These are phyloP conservation scores for Horisme vitalbata DNA, from an alignment of 2,888 invertebrate species.

Conservation along the genomic window DNA sequence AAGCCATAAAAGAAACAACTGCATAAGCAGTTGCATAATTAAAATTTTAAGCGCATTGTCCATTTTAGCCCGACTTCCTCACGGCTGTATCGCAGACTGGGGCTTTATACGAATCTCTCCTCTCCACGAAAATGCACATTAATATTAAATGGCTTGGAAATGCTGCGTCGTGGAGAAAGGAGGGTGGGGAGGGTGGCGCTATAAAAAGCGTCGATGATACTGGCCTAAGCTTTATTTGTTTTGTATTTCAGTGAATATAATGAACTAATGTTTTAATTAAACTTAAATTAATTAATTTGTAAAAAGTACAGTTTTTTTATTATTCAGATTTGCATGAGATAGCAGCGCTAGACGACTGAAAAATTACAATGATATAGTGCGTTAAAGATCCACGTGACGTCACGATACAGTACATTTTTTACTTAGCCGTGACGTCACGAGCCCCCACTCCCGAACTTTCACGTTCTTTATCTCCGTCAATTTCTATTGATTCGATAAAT, in stretches of 20 bases:
- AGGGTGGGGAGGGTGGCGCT: slow-evolving; percentile 56
- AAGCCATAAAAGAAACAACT: slow-evolving; percentile 46
- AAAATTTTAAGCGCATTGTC: slow-evolving; percentile 74
- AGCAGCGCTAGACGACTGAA: too few relatives aligned
- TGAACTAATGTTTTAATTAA: slow-evolving; percentile 9
- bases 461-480: too few relatives aligned
- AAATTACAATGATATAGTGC: too few relatives aligned
- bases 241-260: slow-evolving; percentile 32
- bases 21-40: slow-evolving; percentile 58
- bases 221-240: slow-evolving; percentile 57
- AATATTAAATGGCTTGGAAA: slow-evolving; percentile 84
- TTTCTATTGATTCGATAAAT: too few relatives aligned
- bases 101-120: slow-evolving; percentile 80
- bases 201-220: slow-evolving; percentile 78
- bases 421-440: too few relatives aligned
- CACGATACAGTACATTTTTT: too few relatives aligned
- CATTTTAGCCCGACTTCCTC: slow-evolving; percentile 63
- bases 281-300: neutral
- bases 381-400: too few relatives aligned
- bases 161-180: slow-evolving; percentile 71
- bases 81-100: slow-evolving; percentile 72
- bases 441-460: too few relatives aligned
- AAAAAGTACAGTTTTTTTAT: too few relatives aligned
- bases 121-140: slow-evolving; percentile 83
- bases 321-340: too few relatives aligned